phyloP scores from a whole-genome alignment of 2,888 invertebrate species.

The Aradus depressus region DNA sequence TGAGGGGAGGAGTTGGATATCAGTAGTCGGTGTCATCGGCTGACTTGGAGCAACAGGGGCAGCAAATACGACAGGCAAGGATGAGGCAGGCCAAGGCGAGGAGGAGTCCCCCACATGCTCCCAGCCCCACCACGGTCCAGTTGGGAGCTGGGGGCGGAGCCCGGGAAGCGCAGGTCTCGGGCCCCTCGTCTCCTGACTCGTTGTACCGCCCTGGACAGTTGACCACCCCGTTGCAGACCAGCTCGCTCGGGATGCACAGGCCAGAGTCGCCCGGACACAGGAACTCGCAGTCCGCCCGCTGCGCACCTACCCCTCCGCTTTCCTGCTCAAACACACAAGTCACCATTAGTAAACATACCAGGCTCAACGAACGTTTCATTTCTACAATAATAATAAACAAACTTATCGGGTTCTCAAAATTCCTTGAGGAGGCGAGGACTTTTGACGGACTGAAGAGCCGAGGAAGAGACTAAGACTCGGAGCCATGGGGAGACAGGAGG shows the following conservation, averaged over 20 bases:
- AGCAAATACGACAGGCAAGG: conserved; percentile 44
- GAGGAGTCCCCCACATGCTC: conserved; percentile 47
- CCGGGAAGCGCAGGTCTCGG: conserved; percentile 54
- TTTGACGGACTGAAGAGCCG: too few relatives aligned
- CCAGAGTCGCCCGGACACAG: conserved; percentile 75
- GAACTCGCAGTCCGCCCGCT: conserved; percentile 58
- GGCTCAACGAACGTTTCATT: too few relatives aligned
- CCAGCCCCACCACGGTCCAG: conserved; percentile 52
- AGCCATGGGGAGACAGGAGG: too few relatives aligned
- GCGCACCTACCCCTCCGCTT: too few relatives aligned
- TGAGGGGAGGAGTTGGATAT: conserved; percentile 24
- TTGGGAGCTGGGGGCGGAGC: conserved; percentile 43
- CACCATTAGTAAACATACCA: too few relatives aligned
- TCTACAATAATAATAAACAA: too few relatives aligned
- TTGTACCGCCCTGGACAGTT: conserved; percentile 54
- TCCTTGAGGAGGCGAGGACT: too few relatives aligned
- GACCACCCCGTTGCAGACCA: conserved; percentile 76
- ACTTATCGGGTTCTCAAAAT: too few relatives aligned
- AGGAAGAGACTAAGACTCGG: too few relatives aligned
- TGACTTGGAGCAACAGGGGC: conserved; percentile 30
- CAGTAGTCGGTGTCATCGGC: conserved; percentile 30
- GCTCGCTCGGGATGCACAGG: conserved; percentile 68
- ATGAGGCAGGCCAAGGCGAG: conserved; percentile 47
- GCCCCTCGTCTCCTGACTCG: conserved; percentile 55
- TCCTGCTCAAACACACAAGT: too few relatives aligned